Evolutionary conservation across 2,888 invertebrate species (phyloP), one percentile per base, ranked within the genome.

Genomic region (Sisyra nigra): DNA sequence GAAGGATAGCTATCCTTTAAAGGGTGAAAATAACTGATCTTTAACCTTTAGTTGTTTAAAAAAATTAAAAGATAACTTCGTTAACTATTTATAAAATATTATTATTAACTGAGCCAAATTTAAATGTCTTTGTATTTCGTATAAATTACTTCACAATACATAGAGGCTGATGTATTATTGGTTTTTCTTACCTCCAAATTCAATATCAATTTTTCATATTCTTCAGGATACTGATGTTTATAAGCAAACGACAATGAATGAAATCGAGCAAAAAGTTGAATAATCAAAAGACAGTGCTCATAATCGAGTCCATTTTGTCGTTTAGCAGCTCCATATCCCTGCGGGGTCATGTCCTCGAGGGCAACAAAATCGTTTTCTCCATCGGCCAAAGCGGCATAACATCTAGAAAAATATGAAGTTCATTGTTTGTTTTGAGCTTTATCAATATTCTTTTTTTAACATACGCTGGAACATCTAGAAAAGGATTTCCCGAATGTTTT

Each of bases 181-280:
- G n/a, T n/a, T n/a, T n/a, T n/a, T n/a, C n/a, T n/a, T 48, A 62
- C 62, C 24, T 53, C 42, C 29, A 62, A 46, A 9, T 33, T 44
- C 3, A 45, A 47, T 2, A 46, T 49, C 1, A 54, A 42, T 45
- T 54, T 47, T 30, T 48, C 45, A 53, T 65, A 68, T 37, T 60
- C 55, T 15, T 57, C 48, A 3, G 57, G 55, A 29, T 58, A 51
- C 46, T 65, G 61, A 46, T 63, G 56, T 51, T 59, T 65, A 42
- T 57, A 61, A 7, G 66, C 66, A 45, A 65, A 57, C n/a, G 62
- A 62, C 4, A 66, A 49, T 1, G 61, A 63, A 51, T 68, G 67
- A 44, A 68, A 67, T 49, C 52, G 55, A 1, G 66, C 67, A 40
- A 67, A 54, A 13, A 60, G 47, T 49, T 54, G 50, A 3, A 68